Evolutionary conservation across 1,140 invertebrate genomes (phyloP).

Genomic region (Drosophila nigrodunni): DNA sequence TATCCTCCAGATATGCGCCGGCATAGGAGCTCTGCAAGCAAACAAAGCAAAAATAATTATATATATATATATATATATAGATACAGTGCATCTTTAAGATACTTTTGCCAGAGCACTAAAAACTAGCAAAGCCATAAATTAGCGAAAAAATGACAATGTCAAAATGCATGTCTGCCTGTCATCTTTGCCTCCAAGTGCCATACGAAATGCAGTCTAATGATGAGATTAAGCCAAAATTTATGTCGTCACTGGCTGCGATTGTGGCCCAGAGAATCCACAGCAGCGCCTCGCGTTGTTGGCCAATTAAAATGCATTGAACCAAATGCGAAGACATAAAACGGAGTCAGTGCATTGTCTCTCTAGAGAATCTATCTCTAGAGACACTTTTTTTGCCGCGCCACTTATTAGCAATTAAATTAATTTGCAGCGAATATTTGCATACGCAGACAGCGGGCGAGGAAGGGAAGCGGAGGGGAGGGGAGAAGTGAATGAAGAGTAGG

Average conservation of each 20-base stretch:
- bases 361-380: conserved; percentile 1
- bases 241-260: conserved; percentile 27
- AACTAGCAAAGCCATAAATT: conserved; percentile 61
- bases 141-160: conserved; percentile 57
- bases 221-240: conserved; percentile 77
- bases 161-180: conserved; percentile 49
- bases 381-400: conserved; percentile 21
- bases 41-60: background rate
- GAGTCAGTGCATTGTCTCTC: conserved; percentile 44
- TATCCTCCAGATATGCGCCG: conserved; percentile 79
- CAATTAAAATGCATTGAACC: conserved; percentile 84
- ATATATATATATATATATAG: background rate
- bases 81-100: conserved; percentile 19
- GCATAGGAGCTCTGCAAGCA: conserved; percentile 81
- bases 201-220: conserved; percentile 72
- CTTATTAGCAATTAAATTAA: conserved; percentile 83
- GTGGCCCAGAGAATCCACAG: conserved; percentile 36
- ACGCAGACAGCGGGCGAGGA: conserved; percentile 71
- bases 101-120: conserved; percentile 20
- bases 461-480: background rate
- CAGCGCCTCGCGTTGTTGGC: conserved; percentile 26
- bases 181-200: conserved; percentile 60
- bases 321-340: conserved; percentile 7
- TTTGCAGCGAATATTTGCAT: conserved; percentile 71
- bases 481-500: background rate